These are phyloP conservation scores for Acanthococcus lagerstroemiae DNA, from an alignment of 2,888 invertebrate species.

Conservation along the genomic window DNA sequence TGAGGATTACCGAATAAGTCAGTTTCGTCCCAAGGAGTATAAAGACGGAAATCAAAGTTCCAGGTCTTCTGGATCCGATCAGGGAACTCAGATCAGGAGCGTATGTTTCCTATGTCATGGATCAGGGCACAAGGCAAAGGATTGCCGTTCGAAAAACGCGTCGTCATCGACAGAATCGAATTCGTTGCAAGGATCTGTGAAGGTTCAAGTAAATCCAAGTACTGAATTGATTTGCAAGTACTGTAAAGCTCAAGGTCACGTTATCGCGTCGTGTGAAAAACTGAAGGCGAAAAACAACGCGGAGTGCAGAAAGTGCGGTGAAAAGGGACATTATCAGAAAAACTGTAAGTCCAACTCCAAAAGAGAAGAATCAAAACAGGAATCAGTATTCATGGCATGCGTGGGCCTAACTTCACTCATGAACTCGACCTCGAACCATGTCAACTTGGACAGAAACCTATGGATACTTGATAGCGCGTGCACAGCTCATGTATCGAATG, in stretches of 20 bases:
- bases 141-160: not conserved
- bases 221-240: not conserved
- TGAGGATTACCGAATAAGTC: not conserved
- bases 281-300: not conserved
- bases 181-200: not conserved
- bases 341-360: not conserved
- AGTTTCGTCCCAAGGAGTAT: not conserved
- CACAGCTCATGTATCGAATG: not conserved
- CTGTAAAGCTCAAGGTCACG: not conserved
- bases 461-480: constrained; percentile 1
- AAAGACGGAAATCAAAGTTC: not conserved
- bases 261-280: not conserved
- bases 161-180: not conserved
- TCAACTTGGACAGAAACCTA: not conserved
- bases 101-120: not conserved
- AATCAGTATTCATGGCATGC: not conserved
- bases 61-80: not conserved
- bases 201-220: not conserved
- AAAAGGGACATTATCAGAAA: not conserved
- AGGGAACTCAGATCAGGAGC: not conserved
- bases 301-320: not conserved
- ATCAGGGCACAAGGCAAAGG: not conserved
- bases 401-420: not conserved
- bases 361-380: not conserved
- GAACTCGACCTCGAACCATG: not conserved